Conservation (phyloP, 2,888 invertebrate genomes). For the Yponomeuta cagnagella region DNA sequence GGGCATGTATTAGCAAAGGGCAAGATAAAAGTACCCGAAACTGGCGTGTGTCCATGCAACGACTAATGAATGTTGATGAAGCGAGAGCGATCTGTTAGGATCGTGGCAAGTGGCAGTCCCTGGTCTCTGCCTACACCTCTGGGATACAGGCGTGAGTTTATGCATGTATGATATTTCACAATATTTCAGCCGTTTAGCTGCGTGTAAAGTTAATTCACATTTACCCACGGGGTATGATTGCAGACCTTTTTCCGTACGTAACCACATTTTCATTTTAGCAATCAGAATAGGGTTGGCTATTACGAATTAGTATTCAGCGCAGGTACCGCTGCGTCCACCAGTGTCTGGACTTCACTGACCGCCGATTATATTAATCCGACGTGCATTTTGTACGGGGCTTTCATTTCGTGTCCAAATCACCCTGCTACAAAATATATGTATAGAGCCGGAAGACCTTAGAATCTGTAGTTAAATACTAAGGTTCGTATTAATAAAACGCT, state of each 20-base stretch:
- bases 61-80: too few species aligned
- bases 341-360: constrained; percentile 42
- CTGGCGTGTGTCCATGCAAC: too few species aligned
- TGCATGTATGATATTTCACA: too few species aligned
- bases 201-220: too few species aligned
- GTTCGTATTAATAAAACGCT: too few species aligned
- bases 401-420: constrained; percentile 31
- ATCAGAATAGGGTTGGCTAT: constrained; percentile 10
- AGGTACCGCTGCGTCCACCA: constrained; percentile 43
- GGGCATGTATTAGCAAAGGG: too few species aligned
- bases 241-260: not conserved
- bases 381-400: constrained; percentile 48
- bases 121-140: too few species aligned
- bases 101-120: too few species aligned
- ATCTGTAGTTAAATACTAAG: not conserved
- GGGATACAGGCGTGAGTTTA: too few species aligned
- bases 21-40: too few species aligned
- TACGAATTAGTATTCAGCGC: constrained; percentile 56
- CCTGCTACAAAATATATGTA: constrained; percentile 12
- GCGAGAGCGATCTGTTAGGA: too few species aligned
- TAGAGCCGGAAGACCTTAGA: not conserved
- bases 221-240: not conserved
- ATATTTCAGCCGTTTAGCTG: not conserved
- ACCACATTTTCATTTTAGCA: not conserved
- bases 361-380: constrained; percentile 59